Evolutionary conservation across 1,140 invertebrate genomes (phyloP).

Genomic region (Lysiphlebus fabarum): DNA sequence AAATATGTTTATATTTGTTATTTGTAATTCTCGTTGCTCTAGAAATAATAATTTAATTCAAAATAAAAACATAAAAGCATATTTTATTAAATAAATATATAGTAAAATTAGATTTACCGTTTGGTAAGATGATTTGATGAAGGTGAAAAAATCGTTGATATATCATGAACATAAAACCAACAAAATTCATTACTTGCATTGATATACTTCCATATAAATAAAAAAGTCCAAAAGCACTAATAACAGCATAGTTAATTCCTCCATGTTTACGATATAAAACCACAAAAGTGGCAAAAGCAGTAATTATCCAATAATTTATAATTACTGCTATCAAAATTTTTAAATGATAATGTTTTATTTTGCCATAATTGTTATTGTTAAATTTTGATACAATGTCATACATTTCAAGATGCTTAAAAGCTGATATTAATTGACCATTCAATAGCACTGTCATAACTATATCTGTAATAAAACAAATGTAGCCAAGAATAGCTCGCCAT

Average conservation of each 20-base stretch:
- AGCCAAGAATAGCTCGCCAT: conserved; percentile 20
- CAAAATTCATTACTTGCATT: too few relatives aligned
- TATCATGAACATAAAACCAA: too few relatives aligned
- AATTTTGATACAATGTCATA: conserved; percentile 30
- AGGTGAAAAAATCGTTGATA: too few relatives aligned
- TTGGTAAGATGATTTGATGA: too few relatives aligned
- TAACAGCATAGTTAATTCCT: conserved; percentile 26
- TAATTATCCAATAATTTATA: conserved; percentile 25
- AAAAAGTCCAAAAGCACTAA: conserved; percentile 16
- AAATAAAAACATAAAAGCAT: too few relatives aligned
- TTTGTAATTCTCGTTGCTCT: too few relatives aligned
- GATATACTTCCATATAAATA: too few relatives aligned
- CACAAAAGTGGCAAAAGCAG: conserved; percentile 26
- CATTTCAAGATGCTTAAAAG: conserved; percentile 20
- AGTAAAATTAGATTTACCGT: too few relatives aligned
- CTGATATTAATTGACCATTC: conserved; percentile 26
- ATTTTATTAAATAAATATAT: too few relatives aligned
- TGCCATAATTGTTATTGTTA: neutral
- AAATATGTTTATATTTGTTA: too few relatives aligned
- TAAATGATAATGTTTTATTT: conserved; percentile 2
- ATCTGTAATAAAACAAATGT: conserved; percentile 28
- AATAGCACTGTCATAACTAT: conserved; percentile 19
- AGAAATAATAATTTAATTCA: too few relatives aligned
- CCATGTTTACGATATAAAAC: conserved; percentile 18
- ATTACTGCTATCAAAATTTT: conserved; percentile 5